Base-by-base conservation (phyloP, 2,797 vertebrate species). In the Crax fasciolata region DNA sequence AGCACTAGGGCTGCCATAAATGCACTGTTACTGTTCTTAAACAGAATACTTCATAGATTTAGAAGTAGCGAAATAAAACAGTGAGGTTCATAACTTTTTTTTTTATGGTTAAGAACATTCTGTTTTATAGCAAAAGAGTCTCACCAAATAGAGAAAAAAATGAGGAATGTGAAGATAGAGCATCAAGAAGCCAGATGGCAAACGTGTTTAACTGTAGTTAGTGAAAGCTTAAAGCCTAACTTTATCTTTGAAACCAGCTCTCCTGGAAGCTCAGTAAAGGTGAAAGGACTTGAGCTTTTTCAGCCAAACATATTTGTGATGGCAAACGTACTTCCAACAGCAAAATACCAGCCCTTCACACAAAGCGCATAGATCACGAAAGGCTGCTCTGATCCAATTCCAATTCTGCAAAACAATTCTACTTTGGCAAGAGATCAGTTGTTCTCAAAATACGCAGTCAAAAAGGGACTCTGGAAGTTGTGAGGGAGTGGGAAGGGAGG, bases 371-470 rank as follows among this genome's bases (percentile, higher is more conserved):
- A 87, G 90, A 94, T 94, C 89, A 86, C 2, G 0, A 20, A 84
- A 91, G 14, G 10, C 76, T 94, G 20, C 92, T 97, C 79, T 96
- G 95, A 96, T 97, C 96, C 74, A 87, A 84, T 91, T 96, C 96
- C 96, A 96, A 13, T 91, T 90, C 78, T 90, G 38, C 48, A 93
- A 90, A 95, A 94, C 91, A 96, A 86, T 95, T 95, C 61, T 91
- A 7, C 57, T 79, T 67, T 97, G 96, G 95, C 95, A 93, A 61
- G 71, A 94, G 95, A 96, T 97, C 87, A 95, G 89, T 94, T 93
- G 75, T 83, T 95, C 76, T 91, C 63, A 88, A 96, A 95, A 90
- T 54, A 88, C n/a, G 78, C 13, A 1, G 44, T 91, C 85, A 79
- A 57, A 91, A 96, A 73, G 30, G 38, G 83, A 86, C 80, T 87